Conservation (phyloP, 2,888 invertebrate species). For the Nomada flava region DNA sequence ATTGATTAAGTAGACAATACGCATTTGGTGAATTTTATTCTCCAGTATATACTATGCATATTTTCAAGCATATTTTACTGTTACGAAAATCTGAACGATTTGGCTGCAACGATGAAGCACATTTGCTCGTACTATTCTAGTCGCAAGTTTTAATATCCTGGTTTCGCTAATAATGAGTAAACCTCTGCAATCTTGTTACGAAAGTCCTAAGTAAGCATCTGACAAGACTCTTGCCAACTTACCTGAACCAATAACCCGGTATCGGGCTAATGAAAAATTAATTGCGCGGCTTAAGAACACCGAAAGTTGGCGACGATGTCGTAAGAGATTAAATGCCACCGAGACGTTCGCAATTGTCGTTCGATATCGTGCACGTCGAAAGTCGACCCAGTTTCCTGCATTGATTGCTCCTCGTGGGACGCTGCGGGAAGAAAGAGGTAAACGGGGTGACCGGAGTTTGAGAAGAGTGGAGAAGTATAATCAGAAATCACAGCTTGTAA, state of each 20-base stretch:
- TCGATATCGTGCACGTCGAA: conserved; percentile 45
- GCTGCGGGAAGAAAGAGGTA: conserved; percentile 49
- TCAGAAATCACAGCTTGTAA: conserved; percentile 75
- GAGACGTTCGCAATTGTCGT: background rate
- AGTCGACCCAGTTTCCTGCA: conserved; percentile 55
- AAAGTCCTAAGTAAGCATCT: background rate
- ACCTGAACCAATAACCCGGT: background rate
- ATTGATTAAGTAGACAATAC: too few species aligned
- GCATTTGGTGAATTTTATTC: too few species aligned
- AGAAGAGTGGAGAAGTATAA: conserved; percentile 61
- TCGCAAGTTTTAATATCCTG: too few species aligned
- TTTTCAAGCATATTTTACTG: too few species aligned
- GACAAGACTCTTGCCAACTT: background rate
- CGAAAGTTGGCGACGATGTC: background rate
- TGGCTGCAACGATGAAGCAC: background rate
- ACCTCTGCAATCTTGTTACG: background rate
- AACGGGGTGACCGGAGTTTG: conserved; percentile 45
- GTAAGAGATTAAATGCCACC: conserved; percentile 16
- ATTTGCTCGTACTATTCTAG: too few species aligned
- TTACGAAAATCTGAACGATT: background rate
- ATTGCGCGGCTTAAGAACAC: conserved; percentile 23
- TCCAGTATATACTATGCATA: too few species aligned
- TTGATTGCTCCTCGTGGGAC: conserved; percentile 50
- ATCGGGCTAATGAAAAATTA: conserved; percentile 35
- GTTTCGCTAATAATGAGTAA: too few species aligned